Conservation (phyloP, 2,888 invertebrate genomes). For the Dynastes maya region DNA sequence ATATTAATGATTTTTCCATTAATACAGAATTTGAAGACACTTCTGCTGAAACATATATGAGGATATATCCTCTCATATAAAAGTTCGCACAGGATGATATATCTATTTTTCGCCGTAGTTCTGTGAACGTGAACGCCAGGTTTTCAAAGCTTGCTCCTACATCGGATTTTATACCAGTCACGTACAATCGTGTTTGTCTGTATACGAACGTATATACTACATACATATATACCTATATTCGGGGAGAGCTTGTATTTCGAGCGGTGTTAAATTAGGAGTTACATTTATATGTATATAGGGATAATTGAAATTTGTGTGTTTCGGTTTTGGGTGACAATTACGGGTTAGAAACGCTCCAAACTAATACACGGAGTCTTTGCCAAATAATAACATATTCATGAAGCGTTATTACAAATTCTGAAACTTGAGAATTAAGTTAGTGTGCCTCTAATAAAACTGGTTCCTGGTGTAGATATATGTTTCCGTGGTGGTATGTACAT, state of each 20-base stretch:
- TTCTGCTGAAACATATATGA: not conserved
- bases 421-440: constrained; percentile 38
- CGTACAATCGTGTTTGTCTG: constrained; percentile 60
- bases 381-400: constrained; percentile 43
- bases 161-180: constrained; percentile 59
- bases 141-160: constrained; percentile 24
- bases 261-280: constrained; percentile 63
- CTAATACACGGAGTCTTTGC: constrained; percentile 34
- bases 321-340: constrained; percentile 44
- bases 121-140: constrained; percentile 26
- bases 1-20: not conserved
- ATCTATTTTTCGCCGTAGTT: constrained; percentile 12
- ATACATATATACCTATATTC: constrained; percentile 20
- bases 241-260: constrained; percentile 53
- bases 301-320: constrained; percentile 50
- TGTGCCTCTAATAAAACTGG: constrained; percentile 15
- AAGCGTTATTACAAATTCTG: constrained; percentile 31
- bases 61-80: constrained; percentile 5
- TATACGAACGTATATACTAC: constrained; percentile 43
- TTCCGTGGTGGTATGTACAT: not conserved
- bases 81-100: constrained; percentile 2
- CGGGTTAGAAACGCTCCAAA: constrained; percentile 28
- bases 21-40: not conserved
- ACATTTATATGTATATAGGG: constrained; percentile 58
- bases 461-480: not conserved